phyloP scores from a whole-genome alignment of 1,140 invertebrate genomes.

The Rhagoletis pomonella region DNA sequence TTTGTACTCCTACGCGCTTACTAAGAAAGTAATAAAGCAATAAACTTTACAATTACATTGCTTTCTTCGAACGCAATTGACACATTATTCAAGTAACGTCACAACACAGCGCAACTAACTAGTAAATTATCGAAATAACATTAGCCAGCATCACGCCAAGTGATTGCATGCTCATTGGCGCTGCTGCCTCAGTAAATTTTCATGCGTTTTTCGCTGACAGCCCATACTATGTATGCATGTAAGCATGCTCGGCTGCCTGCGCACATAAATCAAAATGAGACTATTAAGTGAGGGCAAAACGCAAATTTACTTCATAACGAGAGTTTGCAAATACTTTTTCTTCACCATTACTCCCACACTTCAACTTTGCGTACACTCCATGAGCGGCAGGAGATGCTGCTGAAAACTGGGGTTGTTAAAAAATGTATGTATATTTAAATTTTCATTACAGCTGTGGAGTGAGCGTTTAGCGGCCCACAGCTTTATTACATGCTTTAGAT shows the following conservation, averaged over 20 bases:
- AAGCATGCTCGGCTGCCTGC: background rate
- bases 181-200: background rate
- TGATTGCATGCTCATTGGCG: background rate
- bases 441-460: background rate
- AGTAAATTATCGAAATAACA: conserved; percentile 15
- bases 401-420: background rate
- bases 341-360: background rate
- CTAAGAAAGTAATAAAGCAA: conserved; percentile 7
- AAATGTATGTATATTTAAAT: background rate
- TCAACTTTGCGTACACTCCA: background rate
- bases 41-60: background rate
- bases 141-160: background rate
- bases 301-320: conserved; percentile 22
- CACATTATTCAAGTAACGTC: background rate
- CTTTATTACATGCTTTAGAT: no score
- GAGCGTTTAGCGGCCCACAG: background rate
- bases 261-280: conserved; percentile 29
- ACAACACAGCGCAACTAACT: background rate
- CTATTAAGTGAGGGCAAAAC: conserved; percentile 2
- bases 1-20: background rate
- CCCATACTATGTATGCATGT: background rate
- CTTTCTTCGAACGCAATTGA: background rate
- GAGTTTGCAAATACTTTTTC: conserved; percentile 11
- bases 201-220: background rate
- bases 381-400: background rate